Conservation (phyloP, 2,888 invertebrate genomes). For the Shargacucullia verbasci region DNA sequence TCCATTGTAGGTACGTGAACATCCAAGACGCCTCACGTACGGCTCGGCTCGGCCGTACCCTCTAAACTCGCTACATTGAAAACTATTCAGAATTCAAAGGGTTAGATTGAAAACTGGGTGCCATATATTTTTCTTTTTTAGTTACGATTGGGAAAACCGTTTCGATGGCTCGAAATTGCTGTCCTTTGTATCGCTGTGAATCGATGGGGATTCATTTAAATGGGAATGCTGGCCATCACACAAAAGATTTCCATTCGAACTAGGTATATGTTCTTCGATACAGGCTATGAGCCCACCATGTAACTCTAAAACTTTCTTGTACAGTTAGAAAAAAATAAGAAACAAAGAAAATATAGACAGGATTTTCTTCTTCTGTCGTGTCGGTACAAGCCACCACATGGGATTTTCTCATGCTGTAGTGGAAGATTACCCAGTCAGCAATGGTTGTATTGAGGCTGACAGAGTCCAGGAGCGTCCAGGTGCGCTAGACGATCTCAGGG, state of each 20-base stretch:
- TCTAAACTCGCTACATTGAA: conserved; percentile 38
- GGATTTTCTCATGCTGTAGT: too few relatives aligned
- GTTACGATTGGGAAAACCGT: conserved; percentile 59
- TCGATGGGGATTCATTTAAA: conserved; percentile 60
- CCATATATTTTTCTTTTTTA: conserved; percentile 54
- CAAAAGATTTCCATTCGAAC: conserved; percentile 52
- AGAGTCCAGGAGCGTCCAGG: too few relatives aligned
- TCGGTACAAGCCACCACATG: too few relatives aligned
- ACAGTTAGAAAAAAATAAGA: too few relatives aligned
- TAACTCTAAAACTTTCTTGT: too few relatives aligned
- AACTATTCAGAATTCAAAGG: conserved; percentile 55
- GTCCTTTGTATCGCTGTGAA: conserved; percentile 58
- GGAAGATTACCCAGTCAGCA: too few relatives aligned
- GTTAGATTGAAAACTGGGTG: conserved; percentile 55
- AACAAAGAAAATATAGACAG: too few relatives aligned
- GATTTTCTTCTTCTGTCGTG: too few relatives aligned
- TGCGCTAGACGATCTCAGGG: too few relatives aligned
- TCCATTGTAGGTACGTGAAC: conserved; percentile 6
- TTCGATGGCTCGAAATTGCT: conserved; percentile 57
- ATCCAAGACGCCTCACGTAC: conserved; percentile 29
- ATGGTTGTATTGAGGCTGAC: too few relatives aligned
- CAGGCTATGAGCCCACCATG: not conserved
- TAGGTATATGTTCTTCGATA: conserved; percentile 26
- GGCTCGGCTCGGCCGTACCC: too few relatives aligned
- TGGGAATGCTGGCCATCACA: conserved; percentile 50